Conservation (phyloP, 2,113 vertebrate genomes). For the Boleophthalmus pectinirostris region DNA sequence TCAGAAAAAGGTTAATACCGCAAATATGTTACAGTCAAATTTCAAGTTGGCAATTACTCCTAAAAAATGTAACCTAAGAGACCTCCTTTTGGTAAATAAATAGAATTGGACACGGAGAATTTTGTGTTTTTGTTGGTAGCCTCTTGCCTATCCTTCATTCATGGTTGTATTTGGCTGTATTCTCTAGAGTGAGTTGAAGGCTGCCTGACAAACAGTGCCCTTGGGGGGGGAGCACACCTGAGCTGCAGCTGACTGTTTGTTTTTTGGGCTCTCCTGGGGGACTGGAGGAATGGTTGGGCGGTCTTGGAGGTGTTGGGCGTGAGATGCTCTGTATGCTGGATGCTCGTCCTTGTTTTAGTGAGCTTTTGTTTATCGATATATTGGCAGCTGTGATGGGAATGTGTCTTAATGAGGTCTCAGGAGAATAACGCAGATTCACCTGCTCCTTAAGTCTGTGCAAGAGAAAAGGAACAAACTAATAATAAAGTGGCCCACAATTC, state of each 20-base stretch:
- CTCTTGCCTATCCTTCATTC: not conserved
- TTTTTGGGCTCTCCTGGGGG: constrained; percentile 47
- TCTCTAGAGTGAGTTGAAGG: constrained; percentile 38
- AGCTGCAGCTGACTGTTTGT: constrained; percentile 59
- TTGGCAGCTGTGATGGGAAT: constrained; percentile 17
- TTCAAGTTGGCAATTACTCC: too few relatives aligned
- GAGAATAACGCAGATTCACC: constrained; percentile 26
- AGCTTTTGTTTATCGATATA: constrained; percentile 15
- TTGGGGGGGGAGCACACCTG: constrained; percentile 48
- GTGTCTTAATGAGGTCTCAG: constrained; percentile 60
- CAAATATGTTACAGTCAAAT: not conserved
- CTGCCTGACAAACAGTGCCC: constrained; percentile 60
- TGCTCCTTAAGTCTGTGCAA: not conserved
- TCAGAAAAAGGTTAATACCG: not conserved
- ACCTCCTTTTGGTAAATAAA: not conserved
- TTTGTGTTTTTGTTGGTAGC: not conserved
- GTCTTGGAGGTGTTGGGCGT: constrained; percentile 14
- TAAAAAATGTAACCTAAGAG: not conserved
- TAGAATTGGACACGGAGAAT: not conserved
- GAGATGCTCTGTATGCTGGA: constrained; percentile 9
- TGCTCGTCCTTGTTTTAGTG: constrained; percentile 21
- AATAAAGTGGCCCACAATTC: too few relatives aligned
- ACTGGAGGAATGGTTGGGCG: not conserved
- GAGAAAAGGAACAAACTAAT: not conserved
- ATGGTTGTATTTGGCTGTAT: constrained; percentile 54